Evolutionary conservation across 2,888 invertebrate species (phyloP).

Genomic region (Drosophila infuscata): DNA sequence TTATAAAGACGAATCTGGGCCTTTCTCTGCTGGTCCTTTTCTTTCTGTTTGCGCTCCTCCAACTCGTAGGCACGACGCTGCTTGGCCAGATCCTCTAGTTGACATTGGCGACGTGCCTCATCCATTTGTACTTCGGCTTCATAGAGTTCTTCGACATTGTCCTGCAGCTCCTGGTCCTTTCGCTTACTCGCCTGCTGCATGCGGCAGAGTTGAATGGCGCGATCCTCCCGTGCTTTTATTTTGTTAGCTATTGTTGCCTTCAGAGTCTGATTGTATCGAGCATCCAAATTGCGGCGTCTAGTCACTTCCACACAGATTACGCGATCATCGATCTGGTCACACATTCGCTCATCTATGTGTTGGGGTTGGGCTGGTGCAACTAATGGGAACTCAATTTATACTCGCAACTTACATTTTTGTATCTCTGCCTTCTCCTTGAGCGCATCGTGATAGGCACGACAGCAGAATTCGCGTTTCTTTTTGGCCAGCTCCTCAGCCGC

Average conservation of each 20-base stretch:
- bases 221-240: slow-evolving; percentile 7
- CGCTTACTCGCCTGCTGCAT: slow-evolving; percentile 24
- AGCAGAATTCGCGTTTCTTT: slow-evolving; percentile 33
- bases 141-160: slow-evolving; percentile 14
- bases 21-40: slow-evolving; percentile 9
- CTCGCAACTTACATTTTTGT: slow-evolving; percentile 38
- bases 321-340: slow-evolving; percentile 55
- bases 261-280: slow-evolving; percentile 24
- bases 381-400: background rate
- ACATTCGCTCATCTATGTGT: slow-evolving; percentile 41
- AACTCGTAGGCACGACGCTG: slow-evolving; percentile 58
- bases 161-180: slow-evolving; percentile 5
- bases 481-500: slow-evolving; percentile 27
- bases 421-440: slow-evolving; percentile 44
- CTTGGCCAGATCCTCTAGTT: slow-evolving; percentile 22
- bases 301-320: slow-evolving; percentile 50
- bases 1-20: slow-evolving; percentile 49
- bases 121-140: slow-evolving; percentile 40
- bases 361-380: too few relatives aligned
- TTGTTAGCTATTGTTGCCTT: slow-evolving; percentile 15
- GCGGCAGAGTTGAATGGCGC: slow-evolving; percentile 18
- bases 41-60: slow-evolving; percentile 28
- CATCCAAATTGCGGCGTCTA: slow-evolving; percentile 40
- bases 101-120: slow-evolving; percentile 49
- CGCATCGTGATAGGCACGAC: slow-evolving; percentile 40